Conservation (phyloP, 2,797 vertebrate species). For the Onychomys leucogaster region DNA sequence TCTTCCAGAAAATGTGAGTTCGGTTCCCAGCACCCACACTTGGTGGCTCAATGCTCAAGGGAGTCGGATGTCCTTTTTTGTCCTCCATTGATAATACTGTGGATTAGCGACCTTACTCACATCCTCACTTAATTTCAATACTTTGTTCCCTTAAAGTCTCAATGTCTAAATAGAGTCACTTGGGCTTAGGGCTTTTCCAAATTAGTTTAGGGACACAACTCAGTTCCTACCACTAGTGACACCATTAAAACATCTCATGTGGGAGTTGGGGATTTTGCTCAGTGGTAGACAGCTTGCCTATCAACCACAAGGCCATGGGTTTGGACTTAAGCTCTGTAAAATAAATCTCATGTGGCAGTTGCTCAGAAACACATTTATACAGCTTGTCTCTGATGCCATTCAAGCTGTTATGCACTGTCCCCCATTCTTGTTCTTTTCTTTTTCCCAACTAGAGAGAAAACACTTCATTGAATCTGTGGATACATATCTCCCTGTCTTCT, state of each 20-base stretch:
- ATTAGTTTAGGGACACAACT: too few relatives aligned
- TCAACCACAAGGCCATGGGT: too few relatives aligned
- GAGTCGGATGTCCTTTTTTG: not conserved
- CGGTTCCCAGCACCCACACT: not conserved
- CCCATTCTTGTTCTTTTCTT: not conserved
- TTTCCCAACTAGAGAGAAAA: not conserved
- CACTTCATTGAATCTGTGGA: fast-evolving
- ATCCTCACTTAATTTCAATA: not conserved
- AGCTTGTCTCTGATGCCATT: not conserved
- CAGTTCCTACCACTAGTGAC: not conserved
- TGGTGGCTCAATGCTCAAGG: not conserved
- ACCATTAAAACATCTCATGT: not conserved
- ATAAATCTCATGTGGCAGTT: too few relatives aligned
- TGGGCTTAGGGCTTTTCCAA: not conserved
- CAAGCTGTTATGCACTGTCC: fast-evolving
- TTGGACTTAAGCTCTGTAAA: too few relatives aligned
- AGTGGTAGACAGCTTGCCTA: too few relatives aligned
- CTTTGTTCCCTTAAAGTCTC: not conserved
- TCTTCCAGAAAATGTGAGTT: not conserved
- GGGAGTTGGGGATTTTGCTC: too few relatives aligned
- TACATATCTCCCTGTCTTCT: not conserved
- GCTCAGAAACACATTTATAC: too few relatives aligned
- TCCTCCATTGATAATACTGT: not conserved
- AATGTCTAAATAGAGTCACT: too few relatives aligned
- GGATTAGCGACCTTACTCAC: not conserved